Conservation (phyloP, 2,113 vertebrate species). For the Aythya baeri region DNA sequence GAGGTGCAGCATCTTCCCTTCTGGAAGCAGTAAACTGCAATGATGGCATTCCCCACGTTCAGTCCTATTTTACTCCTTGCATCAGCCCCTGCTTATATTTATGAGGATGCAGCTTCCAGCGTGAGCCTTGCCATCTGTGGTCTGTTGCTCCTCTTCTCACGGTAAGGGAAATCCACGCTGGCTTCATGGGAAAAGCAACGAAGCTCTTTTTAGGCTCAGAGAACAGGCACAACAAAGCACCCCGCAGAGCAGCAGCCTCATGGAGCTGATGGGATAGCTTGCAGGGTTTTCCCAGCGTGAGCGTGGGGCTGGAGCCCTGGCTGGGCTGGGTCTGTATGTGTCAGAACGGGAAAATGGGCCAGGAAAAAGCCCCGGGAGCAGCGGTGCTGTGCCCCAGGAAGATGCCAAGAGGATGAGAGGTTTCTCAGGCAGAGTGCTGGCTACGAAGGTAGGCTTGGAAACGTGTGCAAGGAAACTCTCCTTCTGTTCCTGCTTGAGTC, state of each 20-base stretch:
- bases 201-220: too few relatives aligned
- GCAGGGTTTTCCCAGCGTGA: background rate
- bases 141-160: background rate
- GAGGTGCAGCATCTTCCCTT: background rate
- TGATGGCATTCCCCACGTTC: background rate
- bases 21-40: accelerated
- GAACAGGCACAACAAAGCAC: background rate
- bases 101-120: background rate
- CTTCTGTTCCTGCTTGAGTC: background rate
- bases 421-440: background rate
- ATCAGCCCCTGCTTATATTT: background rate
- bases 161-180: background rate
- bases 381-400: background rate
- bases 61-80: background rate
- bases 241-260: background rate
- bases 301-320: background rate
- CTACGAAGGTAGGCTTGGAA: background rate
- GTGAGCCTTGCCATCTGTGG: accelerated
- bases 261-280: accelerated
- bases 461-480: background rate
- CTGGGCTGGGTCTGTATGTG: background rate
- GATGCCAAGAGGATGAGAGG: background rate
- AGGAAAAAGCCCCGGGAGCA: background rate
- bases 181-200: background rate
- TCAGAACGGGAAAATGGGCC: background rate